phyloP scores from a whole-genome alignment of 2,888 invertebrate genomes.

The Zaprionus bogoriensis region DNA sequence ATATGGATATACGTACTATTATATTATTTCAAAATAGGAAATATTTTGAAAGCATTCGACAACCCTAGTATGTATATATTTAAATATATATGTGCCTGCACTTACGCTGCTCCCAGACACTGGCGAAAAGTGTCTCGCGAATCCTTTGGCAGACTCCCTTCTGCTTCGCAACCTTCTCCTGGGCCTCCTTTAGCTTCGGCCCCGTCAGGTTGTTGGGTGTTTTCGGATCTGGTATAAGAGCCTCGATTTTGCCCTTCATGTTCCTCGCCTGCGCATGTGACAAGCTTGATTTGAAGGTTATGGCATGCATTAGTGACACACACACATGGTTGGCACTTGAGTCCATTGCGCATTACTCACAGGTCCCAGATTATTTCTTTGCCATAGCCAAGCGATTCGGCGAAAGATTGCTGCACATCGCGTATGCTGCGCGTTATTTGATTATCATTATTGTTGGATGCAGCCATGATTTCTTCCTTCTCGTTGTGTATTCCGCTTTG shows the following conservation, averaged over 20 bases:
- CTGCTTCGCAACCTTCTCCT: slow-evolving; percentile 1
- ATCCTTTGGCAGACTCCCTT: neutral
- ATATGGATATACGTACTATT: no score
- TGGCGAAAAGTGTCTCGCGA: slow-evolving; percentile 60
- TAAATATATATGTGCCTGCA: neutral
- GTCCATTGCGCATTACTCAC: slow-evolving; percentile 48
- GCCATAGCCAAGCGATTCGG: slow-evolving; percentile 59
- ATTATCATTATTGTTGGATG: neutral
- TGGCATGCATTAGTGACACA: no score
- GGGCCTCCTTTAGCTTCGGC: no score
- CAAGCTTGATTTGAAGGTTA: slow-evolving; percentile 62
- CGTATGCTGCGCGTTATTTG: slow-evolving; percentile 29
- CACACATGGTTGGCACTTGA: neutral
- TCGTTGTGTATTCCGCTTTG: no score
- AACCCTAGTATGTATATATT: no score
- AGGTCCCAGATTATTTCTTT: slow-evolving; percentile 71
- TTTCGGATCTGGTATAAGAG: slow-evolving; percentile 64
- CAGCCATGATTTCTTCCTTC: neutral
- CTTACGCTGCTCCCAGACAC: slow-evolving; percentile 80
- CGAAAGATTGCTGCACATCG: slow-evolving; percentile 74
- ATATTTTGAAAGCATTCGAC: no score
- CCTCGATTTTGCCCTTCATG: slow-evolving; percentile 55
- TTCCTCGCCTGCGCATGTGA: slow-evolving; percentile 34
- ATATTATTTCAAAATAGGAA: no score
- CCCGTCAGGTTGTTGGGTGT: neutral